phyloP scores from a whole-genome alignment of 2,797 vertebrate genomes.

The Lates japonicus region DNA sequence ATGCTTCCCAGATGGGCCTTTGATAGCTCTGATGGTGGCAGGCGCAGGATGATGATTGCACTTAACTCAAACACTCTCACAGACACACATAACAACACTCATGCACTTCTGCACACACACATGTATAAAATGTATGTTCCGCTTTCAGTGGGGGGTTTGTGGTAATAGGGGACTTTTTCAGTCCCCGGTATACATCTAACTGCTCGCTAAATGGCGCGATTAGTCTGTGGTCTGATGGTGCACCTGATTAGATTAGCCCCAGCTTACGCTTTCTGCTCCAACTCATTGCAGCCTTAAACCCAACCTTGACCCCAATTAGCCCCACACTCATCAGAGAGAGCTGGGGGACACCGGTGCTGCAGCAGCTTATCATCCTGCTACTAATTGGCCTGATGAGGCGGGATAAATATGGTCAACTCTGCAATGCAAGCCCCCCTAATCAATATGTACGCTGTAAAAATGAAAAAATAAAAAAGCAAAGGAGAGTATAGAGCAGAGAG shows the following conservation, averaged over 20 bases:
- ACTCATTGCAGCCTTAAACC: conserved; percentile 80
- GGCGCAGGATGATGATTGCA: conserved; percentile 69
- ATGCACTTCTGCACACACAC: conserved; percentile 20
- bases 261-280: conserved; percentile 71
- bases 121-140: conserved; percentile 41
- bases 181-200: conserved; percentile 80
- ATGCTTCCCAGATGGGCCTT: conserved; percentile 83
- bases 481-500: background rate
- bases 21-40: conserved; percentile 80
- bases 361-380: conserved; percentile 76
- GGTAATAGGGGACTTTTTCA: conserved; percentile 76
- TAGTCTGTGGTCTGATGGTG: conserved; percentile 81
- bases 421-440: conserved; percentile 47
- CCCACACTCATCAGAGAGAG: conserved; percentile 76
- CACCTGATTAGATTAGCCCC: conserved; percentile 87
- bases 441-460: conserved; percentile 39
- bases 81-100: conserved; percentile 22
- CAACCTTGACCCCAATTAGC: conserved; percentile 89
- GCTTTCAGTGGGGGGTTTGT: conserved; percentile 41
- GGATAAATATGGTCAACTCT: conserved; percentile 77
- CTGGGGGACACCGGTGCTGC: conserved; percentile 66
- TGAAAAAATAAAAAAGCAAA: background rate
- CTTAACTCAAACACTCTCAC: conserved; percentile 65
- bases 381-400: conserved; percentile 83
- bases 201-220: conserved; percentile 84